Conservation (phyloP, 1,140 invertebrate species). For the Megathymus violae region DNA sequence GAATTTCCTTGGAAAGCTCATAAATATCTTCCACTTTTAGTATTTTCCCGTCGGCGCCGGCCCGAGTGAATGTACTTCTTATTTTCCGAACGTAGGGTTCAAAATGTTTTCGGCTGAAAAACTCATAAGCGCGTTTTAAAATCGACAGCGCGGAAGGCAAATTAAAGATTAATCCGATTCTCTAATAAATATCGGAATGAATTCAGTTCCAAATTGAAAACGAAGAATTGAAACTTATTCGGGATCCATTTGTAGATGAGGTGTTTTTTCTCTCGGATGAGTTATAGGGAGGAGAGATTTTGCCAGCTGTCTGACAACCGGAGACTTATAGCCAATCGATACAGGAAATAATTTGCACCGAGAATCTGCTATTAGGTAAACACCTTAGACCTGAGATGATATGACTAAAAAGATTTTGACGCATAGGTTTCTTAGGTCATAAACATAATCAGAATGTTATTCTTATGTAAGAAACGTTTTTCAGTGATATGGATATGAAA, state of each 20-base stretch:
- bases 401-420: too few species aligned
- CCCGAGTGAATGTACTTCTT: conserved; percentile 45
- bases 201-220: conserved; percentile 76
- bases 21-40: conserved; percentile 81
- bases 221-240: conserved; percentile 79
- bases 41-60: conserved; percentile 45
- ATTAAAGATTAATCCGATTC: conserved; percentile 80
- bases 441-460: too few species aligned
- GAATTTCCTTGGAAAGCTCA: conserved; percentile 81
- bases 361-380: too few species aligned
- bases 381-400: too few species aligned
- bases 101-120: conserved; percentile 35
- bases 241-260: conserved; percentile 75
- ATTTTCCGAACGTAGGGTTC: conserved; percentile 41
- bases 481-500: too few species aligned
- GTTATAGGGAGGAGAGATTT: conserved; percentile 50
- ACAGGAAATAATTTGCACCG: too few species aligned
- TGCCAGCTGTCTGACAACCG: conserved; percentile 8
- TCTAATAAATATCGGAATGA: conserved; percentile 80
- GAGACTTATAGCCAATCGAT: too few species aligned
- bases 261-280: conserved; percentile 67
- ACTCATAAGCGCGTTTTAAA: conserved; percentile 74
- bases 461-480: too few species aligned
- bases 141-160: conserved; percentile 55
- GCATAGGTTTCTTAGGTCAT: too few species aligned